phyloP scores from a whole-genome alignment of 1,140 invertebrate genomes.

The Drosophila willistoni region DNA sequence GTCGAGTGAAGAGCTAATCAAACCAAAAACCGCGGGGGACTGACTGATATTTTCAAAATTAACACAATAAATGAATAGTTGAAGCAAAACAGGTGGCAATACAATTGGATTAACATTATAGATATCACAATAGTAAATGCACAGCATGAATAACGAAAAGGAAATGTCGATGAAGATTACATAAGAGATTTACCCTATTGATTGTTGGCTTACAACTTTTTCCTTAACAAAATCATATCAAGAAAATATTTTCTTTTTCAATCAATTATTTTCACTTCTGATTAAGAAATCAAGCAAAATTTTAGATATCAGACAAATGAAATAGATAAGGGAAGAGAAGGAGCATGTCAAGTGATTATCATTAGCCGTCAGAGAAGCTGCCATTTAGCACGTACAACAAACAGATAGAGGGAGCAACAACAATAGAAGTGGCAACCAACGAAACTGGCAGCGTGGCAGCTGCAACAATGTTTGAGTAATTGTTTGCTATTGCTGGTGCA shows the following conservation, averaged over 20 bases:
- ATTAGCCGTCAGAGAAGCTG: conserved; percentile 70
- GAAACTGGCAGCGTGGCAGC: conserved; percentile 32
- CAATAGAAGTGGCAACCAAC: conserved; percentile 14
- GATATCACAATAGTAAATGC: too few relatives aligned
- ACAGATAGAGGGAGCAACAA: conserved; percentile 19
- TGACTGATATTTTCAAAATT: background rate
- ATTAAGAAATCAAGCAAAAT: conserved; percentile 10
- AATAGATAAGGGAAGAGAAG: conserved; percentile 26
- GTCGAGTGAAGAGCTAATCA: background rate
- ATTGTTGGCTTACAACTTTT: too few relatives aligned
- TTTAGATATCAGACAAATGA: conserved; percentile 8
- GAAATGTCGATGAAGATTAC: too few relatives aligned
- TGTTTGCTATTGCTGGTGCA: conserved; percentile 65
- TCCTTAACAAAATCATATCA: too few relatives aligned
- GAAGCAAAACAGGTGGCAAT: too few relatives aligned
- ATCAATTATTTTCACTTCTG: background rate
- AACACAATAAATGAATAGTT: background rate
- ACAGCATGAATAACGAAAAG: too few relatives aligned
- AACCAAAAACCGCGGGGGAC: background rate
- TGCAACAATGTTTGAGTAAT: conserved; percentile 80
- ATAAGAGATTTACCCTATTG: too few relatives aligned
- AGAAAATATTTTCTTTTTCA: too few relatives aligned
- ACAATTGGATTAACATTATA: background rate
- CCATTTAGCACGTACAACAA: conserved; percentile 78
- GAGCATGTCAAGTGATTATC: conserved; percentile 71